Evolutionary conservation across 2,797 vertebrate genomes (phyloP).

Genomic region (Gadopsis bispinosus): DNA sequence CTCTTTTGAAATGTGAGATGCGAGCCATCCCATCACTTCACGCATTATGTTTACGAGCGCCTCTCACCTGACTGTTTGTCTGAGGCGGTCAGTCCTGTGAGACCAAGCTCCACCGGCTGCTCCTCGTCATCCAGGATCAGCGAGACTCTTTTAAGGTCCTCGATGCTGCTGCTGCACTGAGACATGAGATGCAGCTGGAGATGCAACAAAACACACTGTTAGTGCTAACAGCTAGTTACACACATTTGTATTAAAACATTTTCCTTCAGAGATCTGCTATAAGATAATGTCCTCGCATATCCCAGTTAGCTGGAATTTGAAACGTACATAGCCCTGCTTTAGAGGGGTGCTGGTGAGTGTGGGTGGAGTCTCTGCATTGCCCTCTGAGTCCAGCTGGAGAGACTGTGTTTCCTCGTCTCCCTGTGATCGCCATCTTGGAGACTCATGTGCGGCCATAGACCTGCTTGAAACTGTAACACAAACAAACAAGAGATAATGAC

Average conservation of each 20-base stretch:
- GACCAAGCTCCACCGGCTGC: conserved; percentile 81
- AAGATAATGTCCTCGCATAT: background rate
- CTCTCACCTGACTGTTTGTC: conserved; percentile 89
- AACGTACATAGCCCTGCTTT: conserved; percentile 89
- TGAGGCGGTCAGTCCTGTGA: conserved; percentile 73
- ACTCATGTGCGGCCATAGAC: conserved; percentile 74
- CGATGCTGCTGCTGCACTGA: conserved; percentile 82
- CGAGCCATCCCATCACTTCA: background rate
- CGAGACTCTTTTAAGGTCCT: conserved; percentile 79
- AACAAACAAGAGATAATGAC: background rate
- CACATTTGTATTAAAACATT: background rate
- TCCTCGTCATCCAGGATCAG: conserved; percentile 80
- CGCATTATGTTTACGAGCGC: background rate
- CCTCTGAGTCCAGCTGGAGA: conserved; percentile 72
- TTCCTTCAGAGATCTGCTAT: background rate
- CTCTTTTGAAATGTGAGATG: background rate
- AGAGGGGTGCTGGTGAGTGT: conserved; percentile 86
- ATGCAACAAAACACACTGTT: conserved; percentile 20
- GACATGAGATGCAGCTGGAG: conserved; percentile 86
- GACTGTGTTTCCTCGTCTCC: conserved; percentile 73
- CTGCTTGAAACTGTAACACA: conserved; percentile 65
- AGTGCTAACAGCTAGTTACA: conserved; percentile 6
- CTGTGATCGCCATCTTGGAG: conserved; percentile 84
- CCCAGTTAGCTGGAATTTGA: background rate
- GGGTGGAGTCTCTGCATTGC: conserved; percentile 49